Percentiles rank a stretch among this genome's conserved stretches.
phyloP scores from a whole-genome alignment of 2,797 vertebrate genomes.

The Falco naumanni region DNA sequence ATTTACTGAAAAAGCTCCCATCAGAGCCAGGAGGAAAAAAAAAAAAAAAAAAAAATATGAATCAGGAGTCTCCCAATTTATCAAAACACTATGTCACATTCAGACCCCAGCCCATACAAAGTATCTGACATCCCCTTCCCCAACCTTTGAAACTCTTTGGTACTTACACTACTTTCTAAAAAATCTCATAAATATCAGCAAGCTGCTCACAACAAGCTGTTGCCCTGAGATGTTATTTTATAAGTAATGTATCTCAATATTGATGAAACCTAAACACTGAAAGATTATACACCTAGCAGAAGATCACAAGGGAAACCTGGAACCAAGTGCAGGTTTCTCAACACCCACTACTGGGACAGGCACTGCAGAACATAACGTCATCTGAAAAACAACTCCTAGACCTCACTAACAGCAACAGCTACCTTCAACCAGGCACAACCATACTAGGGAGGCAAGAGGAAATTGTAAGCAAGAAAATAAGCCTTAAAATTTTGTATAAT shows the following conservation, averaged over 20 bases:
- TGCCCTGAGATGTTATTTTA: not conserved
- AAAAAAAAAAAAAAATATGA: not conserved
- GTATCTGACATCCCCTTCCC: not conserved
- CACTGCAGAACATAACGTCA: not conserved
- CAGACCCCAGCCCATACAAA: not conserved
- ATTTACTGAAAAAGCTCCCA: not conserved
- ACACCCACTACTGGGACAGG: not conserved
- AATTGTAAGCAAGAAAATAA: not conserved
- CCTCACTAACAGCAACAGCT: not conserved
- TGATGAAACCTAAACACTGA: not conserved
- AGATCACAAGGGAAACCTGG: not conserved
- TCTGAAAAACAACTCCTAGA: not conserved
- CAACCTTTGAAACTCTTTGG: not conserved
- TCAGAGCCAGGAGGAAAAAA: not conserved
- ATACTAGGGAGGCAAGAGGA: rapidly evolving
- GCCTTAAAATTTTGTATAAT: not conserved
- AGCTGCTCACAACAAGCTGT: not conserved
- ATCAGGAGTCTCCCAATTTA: not conserved
- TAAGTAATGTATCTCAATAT: not conserved
- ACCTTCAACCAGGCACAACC: not conserved
- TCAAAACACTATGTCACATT: rapidly evolving
- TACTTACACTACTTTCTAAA: too few relatives aligned
- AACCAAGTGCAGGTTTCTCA: not conserved
- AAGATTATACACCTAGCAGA: not conserved
- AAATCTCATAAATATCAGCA: not conserved